phyloP scores from a whole-genome alignment of 1,140 invertebrate genomes.

The Drosophila obscura region DNA sequence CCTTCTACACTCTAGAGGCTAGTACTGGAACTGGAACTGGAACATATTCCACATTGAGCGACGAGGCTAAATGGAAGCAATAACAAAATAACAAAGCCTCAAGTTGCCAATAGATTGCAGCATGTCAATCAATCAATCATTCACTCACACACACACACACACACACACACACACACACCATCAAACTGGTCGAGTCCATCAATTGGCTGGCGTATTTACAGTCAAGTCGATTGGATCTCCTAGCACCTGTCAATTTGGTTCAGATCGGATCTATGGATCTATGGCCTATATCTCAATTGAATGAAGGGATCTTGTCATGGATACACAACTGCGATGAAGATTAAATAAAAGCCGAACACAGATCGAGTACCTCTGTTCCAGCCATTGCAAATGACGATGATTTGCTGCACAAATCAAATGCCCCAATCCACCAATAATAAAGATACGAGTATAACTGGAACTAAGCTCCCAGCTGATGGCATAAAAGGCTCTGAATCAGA shows the following conservation, averaged over 20 bases:
- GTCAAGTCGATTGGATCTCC: constrained; percentile 16
- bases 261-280: constrained; percentile 6
- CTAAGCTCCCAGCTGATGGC: too few relatives aligned
- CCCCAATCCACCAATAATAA: too few relatives aligned
- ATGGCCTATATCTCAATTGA: constrained; percentile 22
- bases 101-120: constrained; percentile 44
- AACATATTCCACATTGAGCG: constrained; percentile 17
- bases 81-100: constrained; percentile 64
- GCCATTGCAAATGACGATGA: not conserved
- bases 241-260: constrained; percentile 45
- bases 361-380: not conserved
- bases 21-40: constrained; percentile 3
- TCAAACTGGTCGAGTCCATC: constrained; percentile 36
- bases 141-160: constrained; percentile 16
- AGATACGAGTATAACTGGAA: too few relatives aligned
- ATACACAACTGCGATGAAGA: not conserved
- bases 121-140: constrained; percentile 59
- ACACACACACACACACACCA: constrained; percentile 19
- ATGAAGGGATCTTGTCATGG: not conserved
- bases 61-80: constrained; percentile 40
- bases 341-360: not conserved
- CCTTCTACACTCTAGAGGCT: not conserved
- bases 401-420: too few relatives aligned
- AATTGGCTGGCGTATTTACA: constrained; percentile 6
- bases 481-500: not conserved